phyloP scores from a whole-genome alignment of 2,888 invertebrate genomes.

The Microplitis deprimator region DNA sequence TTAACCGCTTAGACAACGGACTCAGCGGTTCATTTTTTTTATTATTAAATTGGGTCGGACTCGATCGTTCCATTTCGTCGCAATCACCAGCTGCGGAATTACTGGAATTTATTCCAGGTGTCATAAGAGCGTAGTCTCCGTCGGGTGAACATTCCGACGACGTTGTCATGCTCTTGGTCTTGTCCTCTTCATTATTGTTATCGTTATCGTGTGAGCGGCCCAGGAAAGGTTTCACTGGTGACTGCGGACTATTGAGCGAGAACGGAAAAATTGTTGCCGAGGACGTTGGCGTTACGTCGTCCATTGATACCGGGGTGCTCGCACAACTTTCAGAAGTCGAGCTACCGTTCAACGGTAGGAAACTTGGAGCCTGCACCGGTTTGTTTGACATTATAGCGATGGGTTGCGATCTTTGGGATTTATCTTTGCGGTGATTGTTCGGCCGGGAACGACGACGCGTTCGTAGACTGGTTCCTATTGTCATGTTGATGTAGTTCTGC shows the following conservation, averaged over 20 bases:
- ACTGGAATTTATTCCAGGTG: constrained; percentile 39
- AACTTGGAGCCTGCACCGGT: constrained; percentile 65
- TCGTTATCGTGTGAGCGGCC: constrained; percentile 48
- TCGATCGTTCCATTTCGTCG: not conserved
- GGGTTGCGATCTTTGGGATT: constrained; percentile 75
- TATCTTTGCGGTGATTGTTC: constrained; percentile 67
- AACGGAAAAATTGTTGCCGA: constrained; percentile 80
- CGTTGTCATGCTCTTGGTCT: constrained; percentile 26
- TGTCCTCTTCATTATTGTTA: constrained; percentile 17
- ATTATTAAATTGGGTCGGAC: not conserved
- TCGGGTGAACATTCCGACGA: constrained; percentile 37
- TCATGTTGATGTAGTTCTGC: constrained; percentile 75
- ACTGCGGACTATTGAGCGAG: constrained; percentile 79
- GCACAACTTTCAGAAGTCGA: constrained; percentile 70
- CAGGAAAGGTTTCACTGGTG: constrained; percentile 74
- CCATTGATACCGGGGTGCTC: constrained; percentile 72
- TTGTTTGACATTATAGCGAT: constrained; percentile 74
- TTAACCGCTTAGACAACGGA: constrained; percentile 49
- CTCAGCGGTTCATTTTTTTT: constrained; percentile 43
- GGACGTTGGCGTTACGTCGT: constrained; percentile 75
- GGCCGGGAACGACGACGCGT: constrained; percentile 49
- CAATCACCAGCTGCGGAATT: not conserved
- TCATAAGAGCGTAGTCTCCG: constrained; percentile 55
- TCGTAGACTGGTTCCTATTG: constrained; percentile 61
- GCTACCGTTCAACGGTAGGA: constrained; percentile 70